Base-by-base conservation (phyloP, 2,113 vertebrate genomes). In the Bambusicola thoracicus region DNA sequence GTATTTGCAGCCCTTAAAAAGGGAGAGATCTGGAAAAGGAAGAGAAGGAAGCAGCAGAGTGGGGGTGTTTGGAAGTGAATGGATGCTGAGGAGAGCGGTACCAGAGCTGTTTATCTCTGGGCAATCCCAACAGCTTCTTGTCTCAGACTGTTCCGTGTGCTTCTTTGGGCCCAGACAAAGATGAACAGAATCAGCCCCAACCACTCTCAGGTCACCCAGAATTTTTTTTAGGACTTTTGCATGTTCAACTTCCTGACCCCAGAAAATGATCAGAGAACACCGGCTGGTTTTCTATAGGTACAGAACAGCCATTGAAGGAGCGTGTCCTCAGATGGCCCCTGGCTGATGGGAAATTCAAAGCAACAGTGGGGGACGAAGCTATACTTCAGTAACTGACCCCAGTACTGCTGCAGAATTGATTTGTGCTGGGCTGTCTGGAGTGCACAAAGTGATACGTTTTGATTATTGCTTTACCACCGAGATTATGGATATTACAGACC, bases 1-100 rank as follows among this genome's bases (percentile, higher is more conserved):
- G 0, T 7, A 19, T 74, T 75, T 1, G 2, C 83, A 80, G 63
- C 32, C 63, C n/a, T 10, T 27, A 55, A 0, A 1, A 55, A 73
- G 34, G 19, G 49, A 68, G 46, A 75, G 55, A 25, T 53, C 30
- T 32, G 36, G 77, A 48, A 49, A 75, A 81, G n/a, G 49, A 25
- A 78, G 77, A 76, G 74, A 51, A 78, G 46, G 32, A 32, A 63
- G 62, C 56, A 81, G 72, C 67, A 59, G 40, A 2, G 2, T 25
- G 8, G 13, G 7, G 7, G 46, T 56, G 22, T 61, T 81, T 61
- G 59, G 49, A 85, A 94, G 59, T 36, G 67, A 87, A 62, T 4
- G 11, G n/a, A 8, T 82, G 21, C 65, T 85, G 43, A 34, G 22
- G 48, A 80, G 76, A 69, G 59, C 69, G 27, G 61, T 74, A 22